These are phyloP conservation scores for Carlito syrichta DNA, from an alignment of 2,113 vertebrate species.

Conservation along the genomic window DNA sequence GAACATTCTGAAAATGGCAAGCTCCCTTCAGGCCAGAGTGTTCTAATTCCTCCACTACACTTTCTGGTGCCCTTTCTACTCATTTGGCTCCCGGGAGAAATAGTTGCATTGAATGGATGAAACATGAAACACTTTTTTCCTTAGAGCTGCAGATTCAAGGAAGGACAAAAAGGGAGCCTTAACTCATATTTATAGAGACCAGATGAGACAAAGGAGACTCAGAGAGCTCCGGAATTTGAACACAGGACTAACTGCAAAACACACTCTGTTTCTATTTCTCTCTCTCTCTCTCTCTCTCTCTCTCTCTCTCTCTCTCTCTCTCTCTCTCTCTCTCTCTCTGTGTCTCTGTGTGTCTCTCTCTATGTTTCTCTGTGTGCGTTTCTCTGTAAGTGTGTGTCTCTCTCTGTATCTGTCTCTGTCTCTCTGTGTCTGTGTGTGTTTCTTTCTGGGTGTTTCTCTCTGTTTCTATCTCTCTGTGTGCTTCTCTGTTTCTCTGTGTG, in stretches of 20 bases:
- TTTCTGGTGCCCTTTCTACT: background rate
- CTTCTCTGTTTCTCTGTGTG: accelerated
- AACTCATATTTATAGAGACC: background rate
- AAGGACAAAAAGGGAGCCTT: background rate
- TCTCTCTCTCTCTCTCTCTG: accelerated
- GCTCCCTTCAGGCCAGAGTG: background rate
- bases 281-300: background rate
- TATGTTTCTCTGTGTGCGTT: too few relatives aligned
- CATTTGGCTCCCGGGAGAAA: background rate
- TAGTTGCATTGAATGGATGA: background rate
- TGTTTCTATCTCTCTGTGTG: accelerated
- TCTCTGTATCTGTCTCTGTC: background rate
- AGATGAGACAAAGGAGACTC: background rate
- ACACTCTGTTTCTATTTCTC: background rate
- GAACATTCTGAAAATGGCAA: background rate
- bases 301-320: background rate
- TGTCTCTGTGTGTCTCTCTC: accelerated
- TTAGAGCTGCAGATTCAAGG: background rate
- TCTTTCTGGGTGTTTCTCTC: too few relatives aligned
- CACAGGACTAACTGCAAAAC: background rate
- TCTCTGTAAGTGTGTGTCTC: background rate
- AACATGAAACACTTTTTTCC: background rate
- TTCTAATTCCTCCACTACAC: background rate
- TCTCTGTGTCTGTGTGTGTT: accelerated
- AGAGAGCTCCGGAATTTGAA: background rate